These are phyloP conservation scores for Smittia aterrima DNA, from an alignment of 2,888 invertebrate genomes.

Conservation along the genomic window DNA sequence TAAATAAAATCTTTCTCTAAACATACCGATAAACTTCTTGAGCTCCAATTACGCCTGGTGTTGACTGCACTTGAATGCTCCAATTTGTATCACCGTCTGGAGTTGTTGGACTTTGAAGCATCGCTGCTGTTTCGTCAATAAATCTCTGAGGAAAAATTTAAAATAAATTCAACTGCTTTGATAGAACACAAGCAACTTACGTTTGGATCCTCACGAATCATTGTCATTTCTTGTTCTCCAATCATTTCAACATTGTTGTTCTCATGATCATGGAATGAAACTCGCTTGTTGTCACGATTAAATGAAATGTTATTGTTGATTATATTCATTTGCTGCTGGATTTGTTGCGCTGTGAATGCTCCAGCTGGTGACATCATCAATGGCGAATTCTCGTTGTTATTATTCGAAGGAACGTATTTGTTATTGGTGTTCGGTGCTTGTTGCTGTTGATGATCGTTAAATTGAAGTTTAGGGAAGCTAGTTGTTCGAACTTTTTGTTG, in stretches of 20 bases:
- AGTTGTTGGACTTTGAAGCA: conserved; percentile 74
- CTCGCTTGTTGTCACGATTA: conserved; percentile 60
- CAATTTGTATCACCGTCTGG: conserved; percentile 56
- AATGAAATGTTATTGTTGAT: conserved; percentile 37
- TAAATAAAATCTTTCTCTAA: not conserved
- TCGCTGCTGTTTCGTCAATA: conserved; percentile 74
- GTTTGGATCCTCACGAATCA: conserved; percentile 76
- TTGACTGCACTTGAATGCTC: conserved; percentile 59
- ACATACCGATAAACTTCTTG: conserved; percentile 91
- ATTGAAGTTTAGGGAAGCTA: conserved; percentile 29
- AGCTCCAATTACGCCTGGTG: conserved; percentile 95
- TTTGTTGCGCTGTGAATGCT: conserved; percentile 30
- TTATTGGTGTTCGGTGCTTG: conserved; percentile 13
- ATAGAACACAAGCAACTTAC: conserved; percentile 58
- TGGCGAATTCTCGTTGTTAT: conserved; percentile 17
- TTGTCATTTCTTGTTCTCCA: conserved; percentile 53
- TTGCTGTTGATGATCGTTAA: conserved; percentile 32
- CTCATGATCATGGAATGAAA: conserved; percentile 72
- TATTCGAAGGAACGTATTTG: conserved; percentile 24
- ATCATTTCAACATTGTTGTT: conserved; percentile 49
- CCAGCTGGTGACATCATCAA: conserved; percentile 21
- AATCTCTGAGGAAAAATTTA: conserved; percentile 65
- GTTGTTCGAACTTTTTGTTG: conserved; percentile 32
- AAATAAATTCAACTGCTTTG: conserved; percentile 42
- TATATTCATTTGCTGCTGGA: conserved; percentile 36